Evolutionary conservation across 2,797 vertebrate genomes (phyloP), one percentile per base, ranked within the genome.

Genomic region (Acipenser ruthenus): DNA sequence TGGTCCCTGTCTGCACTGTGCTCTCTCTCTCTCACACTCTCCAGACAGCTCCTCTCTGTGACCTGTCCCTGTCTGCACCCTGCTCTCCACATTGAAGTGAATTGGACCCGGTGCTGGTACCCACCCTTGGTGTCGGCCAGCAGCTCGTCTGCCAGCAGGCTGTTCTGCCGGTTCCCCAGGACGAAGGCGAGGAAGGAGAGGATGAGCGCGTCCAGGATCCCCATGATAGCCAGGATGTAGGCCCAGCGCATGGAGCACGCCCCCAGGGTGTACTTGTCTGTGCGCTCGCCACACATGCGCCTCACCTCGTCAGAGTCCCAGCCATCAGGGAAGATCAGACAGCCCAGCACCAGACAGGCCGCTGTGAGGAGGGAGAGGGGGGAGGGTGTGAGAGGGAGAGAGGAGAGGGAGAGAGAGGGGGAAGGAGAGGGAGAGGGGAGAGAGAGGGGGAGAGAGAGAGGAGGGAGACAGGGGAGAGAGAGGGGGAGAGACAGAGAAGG

Each of bases 141-240:
- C 75, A 97, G 89, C 75, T 96, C 93, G 67, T 96, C 94, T 51
- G 94, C 86, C 93, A 97, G 93, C 79, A 97, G 92, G 74, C 93
- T 93, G 69, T 96, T 93, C 89, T 96, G 93, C 71, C 93, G 87
- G 87, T 97, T 97, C 69, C 95, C 95, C 79, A 97, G 90, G 74
- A 97, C 95, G 59, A 97, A 97, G 37, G 95, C 95, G 82, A 97
- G 88, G 84, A 95, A 97, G 5, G 95, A 95, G 72, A 97, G 93
- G 84, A 97, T 96, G 78, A 95, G 90, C 71, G 94, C 94, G 60
- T 97, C 93, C 86, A 97, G 82, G 79, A 97, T 94, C 78, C 94
- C 95, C 87, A 97, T 97, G 72, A 97, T 96, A 6, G 95, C 94
- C 87, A 97, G 81, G 83, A 97, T 97, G 81, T 97, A 97, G 0